Percentiles rank a stretch among this genome's conserved stretches.
These are phyloP conservation scores for Epistrophe grossulariae DNA, from an alignment of 2,888 invertebrate genomes.

Conservation along the genomic window DNA sequence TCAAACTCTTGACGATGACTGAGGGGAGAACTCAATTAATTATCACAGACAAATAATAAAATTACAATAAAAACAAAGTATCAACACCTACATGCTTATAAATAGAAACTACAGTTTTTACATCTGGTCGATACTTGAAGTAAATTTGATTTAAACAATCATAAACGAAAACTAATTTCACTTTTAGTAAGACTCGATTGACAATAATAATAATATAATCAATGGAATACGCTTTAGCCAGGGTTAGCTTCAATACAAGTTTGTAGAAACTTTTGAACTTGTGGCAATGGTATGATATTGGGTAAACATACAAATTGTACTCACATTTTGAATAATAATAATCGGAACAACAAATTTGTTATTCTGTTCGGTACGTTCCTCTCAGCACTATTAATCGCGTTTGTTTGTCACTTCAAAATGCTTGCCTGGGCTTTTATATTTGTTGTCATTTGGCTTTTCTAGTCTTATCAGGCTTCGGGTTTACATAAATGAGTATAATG, in stretches of 20 bases:
- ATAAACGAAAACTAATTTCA: conserved; percentile 31
- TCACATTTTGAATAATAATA: conserved; percentile 23
- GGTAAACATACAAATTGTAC: conserved; percentile 2
- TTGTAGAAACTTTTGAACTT: background rate
- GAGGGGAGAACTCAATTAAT: conserved; percentile 13
- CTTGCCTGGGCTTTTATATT: conserved; percentile 62
- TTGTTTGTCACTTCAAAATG: conserved; percentile 48
- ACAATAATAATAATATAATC: background rate
- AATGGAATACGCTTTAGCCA: background rate
- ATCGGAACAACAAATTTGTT: conserved; percentile 13
- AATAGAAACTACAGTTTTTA: conserved; percentile 49
- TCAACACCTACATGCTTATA: conserved; percentile 29
- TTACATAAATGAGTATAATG: conserved; percentile 7
- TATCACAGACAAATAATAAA: conserved; percentile 18
- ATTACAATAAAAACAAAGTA: conserved; percentile 15
- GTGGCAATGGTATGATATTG: background rate
- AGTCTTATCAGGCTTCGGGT: conserved; percentile 18
- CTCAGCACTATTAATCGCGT: conserved; percentile 30
- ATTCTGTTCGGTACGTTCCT: background rate
- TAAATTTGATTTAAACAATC: conserved; percentile 35
- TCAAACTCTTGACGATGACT: conserved; percentile 44
- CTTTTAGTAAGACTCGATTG: background rate
- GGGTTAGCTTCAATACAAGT: background rate
- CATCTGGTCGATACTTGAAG: conserved; percentile 20
- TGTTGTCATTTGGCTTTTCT: conserved; percentile 57